Evolutionary conservation across 2,888 invertebrate genomes (phyloP).

Genomic region (Melangyna quadrimaculata): DNA sequence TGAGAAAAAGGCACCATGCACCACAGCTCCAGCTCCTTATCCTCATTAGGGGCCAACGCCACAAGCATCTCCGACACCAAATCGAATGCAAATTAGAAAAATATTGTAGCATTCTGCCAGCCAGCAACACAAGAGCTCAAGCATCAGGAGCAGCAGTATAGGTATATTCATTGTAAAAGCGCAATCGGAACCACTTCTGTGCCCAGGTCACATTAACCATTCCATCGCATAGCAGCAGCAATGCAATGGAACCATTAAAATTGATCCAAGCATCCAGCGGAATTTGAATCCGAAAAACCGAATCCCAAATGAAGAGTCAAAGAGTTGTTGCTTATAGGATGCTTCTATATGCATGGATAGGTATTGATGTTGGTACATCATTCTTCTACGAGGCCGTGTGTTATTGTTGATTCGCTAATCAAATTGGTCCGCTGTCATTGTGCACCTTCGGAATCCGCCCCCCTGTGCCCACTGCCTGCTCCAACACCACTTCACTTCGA

Average conservation of each 20-base stretch:
- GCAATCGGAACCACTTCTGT: constrained; percentile 44
- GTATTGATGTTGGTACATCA: too few relatives aligned
- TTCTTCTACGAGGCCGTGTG: constrained; percentile 12
- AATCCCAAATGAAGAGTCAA: constrained; percentile 38
- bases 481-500: neutral
- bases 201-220: constrained; percentile 66
- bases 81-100: constrained; percentile 71
- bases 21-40: constrained; percentile 33
- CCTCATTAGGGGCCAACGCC: constrained; percentile 55
- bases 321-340: constrained; percentile 9
- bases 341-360: neutral
- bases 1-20: constrained; percentile 54
- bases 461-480: neutral
- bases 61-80: constrained; percentile 55
- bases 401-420: constrained; percentile 52
- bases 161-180: neutral
- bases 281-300: constrained; percentile 32
- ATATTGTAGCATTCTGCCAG: constrained; percentile 46
- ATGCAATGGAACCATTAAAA: constrained; percentile 69
- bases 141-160: constrained; percentile 12
- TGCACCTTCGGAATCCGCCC: neutral
- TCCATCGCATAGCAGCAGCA: constrained; percentile 26
- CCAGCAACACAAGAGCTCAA: neutral
- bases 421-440: constrained; percentile 66
- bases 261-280: constrained; percentile 57